These are phyloP conservation scores for Vidua macroura DNA, from an alignment of 2,113 vertebrate species.

Conservation along the genomic window DNA sequence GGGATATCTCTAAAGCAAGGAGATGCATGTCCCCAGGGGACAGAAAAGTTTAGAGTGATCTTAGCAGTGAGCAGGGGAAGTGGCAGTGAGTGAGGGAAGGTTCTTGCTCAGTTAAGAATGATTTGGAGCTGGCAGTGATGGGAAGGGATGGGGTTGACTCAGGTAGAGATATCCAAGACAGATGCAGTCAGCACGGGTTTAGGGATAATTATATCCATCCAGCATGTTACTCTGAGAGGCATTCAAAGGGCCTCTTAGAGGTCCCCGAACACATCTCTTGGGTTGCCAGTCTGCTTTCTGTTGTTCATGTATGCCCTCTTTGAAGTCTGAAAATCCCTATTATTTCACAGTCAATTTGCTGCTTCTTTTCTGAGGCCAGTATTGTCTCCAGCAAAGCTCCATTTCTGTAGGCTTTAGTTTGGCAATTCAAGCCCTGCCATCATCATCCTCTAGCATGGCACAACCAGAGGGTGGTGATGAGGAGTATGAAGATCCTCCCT, in stretches of 20 bases:
- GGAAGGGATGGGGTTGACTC: not conserved
- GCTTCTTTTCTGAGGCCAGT: not conserved
- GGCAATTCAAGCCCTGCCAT: not conserved
- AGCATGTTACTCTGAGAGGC: not conserved
- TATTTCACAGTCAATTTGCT: constrained; percentile 41
- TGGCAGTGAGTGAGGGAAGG: not conserved
- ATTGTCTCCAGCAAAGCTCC: not conserved
- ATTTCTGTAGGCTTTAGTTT: not conserved
- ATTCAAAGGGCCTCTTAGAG: not conserved
- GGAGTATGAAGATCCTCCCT: not conserved
- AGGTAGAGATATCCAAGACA: not conserved
- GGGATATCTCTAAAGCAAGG: not conserved
- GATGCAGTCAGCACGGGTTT: not conserved
- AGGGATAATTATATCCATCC: constrained; percentile 40
- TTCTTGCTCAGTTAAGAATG: not conserved
- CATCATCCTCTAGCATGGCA: constrained; percentile 6
- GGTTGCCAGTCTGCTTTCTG: constrained; percentile 23
- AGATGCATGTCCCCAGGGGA: accelerated
- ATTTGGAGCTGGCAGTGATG: not conserved
- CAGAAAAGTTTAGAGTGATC: not conserved
- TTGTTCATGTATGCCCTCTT: not conserved
- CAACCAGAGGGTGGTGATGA: not conserved
- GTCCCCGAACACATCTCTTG: constrained; percentile 7
- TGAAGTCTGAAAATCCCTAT: constrained; percentile 56
- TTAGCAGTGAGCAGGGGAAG: not conserved